Evolutionary conservation across 2,888 invertebrate genomes (phyloP).

Genomic region (Habroteleia sp.): DNA sequence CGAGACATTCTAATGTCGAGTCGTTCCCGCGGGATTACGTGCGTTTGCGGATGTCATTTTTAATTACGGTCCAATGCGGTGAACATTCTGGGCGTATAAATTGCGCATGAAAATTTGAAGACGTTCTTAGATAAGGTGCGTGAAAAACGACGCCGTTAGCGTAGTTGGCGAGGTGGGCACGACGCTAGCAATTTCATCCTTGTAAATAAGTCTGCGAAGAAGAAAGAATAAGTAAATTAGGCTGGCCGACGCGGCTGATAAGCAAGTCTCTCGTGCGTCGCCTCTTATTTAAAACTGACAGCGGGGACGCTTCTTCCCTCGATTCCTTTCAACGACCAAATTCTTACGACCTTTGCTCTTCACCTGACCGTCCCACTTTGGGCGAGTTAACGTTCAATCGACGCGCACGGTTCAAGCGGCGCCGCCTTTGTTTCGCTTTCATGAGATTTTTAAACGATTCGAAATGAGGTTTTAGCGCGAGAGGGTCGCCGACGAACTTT

Average conservation of each 20-base stretch:
- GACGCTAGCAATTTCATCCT: slow-evolving; percentile 66
- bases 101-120: slow-evolving; percentile 66
- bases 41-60: slow-evolving; percentile 39
- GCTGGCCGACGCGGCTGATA: slow-evolving; percentile 85
- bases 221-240: slow-evolving; percentile 90
- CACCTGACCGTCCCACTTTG: slow-evolving; percentile 66
- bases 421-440: slow-evolving; percentile 76
- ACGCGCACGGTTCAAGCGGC: slow-evolving; percentile 62
- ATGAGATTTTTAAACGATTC: slow-evolving; percentile 77
- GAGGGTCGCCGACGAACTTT: slow-evolving; percentile 65
- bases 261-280: slow-evolving; percentile 84
- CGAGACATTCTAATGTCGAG: background rate
- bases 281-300: slow-evolving; percentile 70
- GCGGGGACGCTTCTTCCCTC: slow-evolving; percentile 66
- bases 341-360: slow-evolving; percentile 55
- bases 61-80: slow-evolving; percentile 33
- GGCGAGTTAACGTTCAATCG: slow-evolving; percentile 73
- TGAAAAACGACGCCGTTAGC: slow-evolving; percentile 57
- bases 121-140: slow-evolving; percentile 45
- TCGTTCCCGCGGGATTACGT: slow-evolving; percentile 14
- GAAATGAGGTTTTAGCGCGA: slow-evolving; percentile 72
- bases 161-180: slow-evolving; percentile 53
- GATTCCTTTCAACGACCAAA: slow-evolving; percentile 49
- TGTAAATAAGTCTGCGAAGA: slow-evolving; percentile 89
- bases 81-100: slow-evolving; percentile 48